Base-by-base conservation (phyloP, 2,113 vertebrate species). In the Notarius lentiginosus region DNA sequence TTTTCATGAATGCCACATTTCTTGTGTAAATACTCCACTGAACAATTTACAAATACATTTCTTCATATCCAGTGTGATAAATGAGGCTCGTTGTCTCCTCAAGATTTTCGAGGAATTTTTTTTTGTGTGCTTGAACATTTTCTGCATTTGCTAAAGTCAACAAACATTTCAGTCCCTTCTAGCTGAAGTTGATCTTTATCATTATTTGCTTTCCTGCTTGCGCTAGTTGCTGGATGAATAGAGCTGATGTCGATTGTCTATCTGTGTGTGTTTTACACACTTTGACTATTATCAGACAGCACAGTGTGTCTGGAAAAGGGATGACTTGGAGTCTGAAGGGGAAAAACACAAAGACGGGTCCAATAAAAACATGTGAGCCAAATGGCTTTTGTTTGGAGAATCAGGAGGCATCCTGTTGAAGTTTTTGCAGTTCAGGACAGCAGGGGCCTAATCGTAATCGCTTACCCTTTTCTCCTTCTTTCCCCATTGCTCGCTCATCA, bases 291-390 rank as follows among this genome's bases (percentile, higher is more conserved):
- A 82, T 82, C 79, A 63, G 79, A 63, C 70, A 82, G 47, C 10
- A 75, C 47, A 17, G 24, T 55, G 85, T 73, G 55, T 79, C 79
- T 82, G 76, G 76, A 70, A 82, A 56, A 81, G 68, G 30, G 18
- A 53, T 82, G 86, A 17, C 47, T 75, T 75, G 27, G 15, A 82
- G 79, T 30, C 63, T 34, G 77, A 68, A 34, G 34, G 56, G 79
- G 86, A 65, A 76, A 87, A 51, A 70, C 65, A 72, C 27, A 53
- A 55, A 82, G 70, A 55, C 9, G 4, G 27, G 41, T 76, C 84
- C 82, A 86, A 81, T 86, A 88, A 86, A 86, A 85, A 80, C 79
- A 85, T 34, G n/a, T 87, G 81, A 84, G 73, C 75, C 58, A 85
- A 47, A 75, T 81, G 83, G 66, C 34, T 76, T 88, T 79, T 79